Percentiles rank a stretch among this genome's conserved stretches.
These are phyloP conservation scores for Conops quadrifasciatus DNA, from an alignment of 2,888 invertebrate species.

Conservation along the genomic window DNA sequence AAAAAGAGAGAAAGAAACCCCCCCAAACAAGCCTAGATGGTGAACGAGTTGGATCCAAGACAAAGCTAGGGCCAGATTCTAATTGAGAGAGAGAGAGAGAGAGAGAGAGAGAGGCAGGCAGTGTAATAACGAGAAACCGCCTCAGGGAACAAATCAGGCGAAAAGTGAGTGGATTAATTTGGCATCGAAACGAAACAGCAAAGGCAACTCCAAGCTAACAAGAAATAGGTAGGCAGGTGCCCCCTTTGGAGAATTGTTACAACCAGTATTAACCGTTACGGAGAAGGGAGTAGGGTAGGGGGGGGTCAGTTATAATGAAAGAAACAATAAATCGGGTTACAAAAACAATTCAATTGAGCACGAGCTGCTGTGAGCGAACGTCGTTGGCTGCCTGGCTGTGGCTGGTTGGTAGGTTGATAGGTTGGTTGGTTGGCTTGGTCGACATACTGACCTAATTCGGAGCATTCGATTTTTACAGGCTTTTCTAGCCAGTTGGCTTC, in stretches of 20 bases:
- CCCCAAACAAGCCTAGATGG: background rate
- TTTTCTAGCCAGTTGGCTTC: slow-evolving; percentile 5
- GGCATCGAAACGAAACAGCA: background rate
- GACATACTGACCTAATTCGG: slow-evolving; percentile 60
- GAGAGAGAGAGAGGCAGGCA: background rate
- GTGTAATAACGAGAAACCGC: background rate
- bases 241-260: background rate
- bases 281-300: background rate
- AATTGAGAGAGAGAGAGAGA: background rate
- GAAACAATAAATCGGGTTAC: slow-evolving; percentile 9
- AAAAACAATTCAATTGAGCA: slow-evolving; percentile 15
- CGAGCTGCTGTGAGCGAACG: slow-evolving; percentile 9
- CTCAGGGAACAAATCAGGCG: slow-evolving; percentile 7
- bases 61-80: background rate
- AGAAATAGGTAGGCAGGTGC: background rate
- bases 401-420: slow-evolving; percentile 31
- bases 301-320: background rate
- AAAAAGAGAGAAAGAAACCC: slow-evolving; percentile 1
- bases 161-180: slow-evolving; percentile 3
- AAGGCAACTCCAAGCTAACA: background rate
- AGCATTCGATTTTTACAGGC: slow-evolving; percentile 56
- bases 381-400: too few relatives aligned
- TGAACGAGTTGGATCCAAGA: background rate
- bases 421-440: slow-evolving; percentile 43
- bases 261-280: background rate